phyloP scores from a whole-genome alignment of 2,888 invertebrate species.

The Dinocampus coccinellae region DNA sequence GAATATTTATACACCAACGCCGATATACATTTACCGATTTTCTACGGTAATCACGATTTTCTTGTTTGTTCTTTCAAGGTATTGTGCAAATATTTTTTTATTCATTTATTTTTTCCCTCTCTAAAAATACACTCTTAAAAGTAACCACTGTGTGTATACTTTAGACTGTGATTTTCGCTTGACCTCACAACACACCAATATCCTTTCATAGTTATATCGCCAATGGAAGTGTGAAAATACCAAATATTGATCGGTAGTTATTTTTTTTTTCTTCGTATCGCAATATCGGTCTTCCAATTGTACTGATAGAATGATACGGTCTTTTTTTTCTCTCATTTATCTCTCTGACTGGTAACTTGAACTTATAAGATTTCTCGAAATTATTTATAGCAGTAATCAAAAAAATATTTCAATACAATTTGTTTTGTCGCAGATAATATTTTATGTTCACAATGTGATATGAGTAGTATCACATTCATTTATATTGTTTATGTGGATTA shows the following conservation, averaged over 20 bases:
- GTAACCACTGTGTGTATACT: not conserved
- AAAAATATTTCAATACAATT: too few species aligned
- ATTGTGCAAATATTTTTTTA: not conserved
- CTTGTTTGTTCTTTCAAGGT: not conserved
- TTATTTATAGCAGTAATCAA: too few species aligned
- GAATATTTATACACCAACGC: not conserved
- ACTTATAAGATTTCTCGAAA: too few species aligned
- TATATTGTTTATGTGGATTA: not conserved
- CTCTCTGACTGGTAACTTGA: too few species aligned
- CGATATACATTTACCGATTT: not conserved
- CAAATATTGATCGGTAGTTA: conserved; percentile 21
- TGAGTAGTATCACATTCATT: too few species aligned
- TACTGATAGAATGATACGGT: not conserved
- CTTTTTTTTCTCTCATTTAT: not conserved
- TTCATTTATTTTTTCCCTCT: too few species aligned
- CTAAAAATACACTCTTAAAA: not conserved
- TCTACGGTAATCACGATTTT: not conserved
- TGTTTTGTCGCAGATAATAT: too few species aligned
- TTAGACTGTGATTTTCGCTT: not conserved
- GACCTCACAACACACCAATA: conserved; percentile 4
- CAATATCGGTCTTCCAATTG: not conserved
- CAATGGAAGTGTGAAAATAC: conserved; percentile 28
- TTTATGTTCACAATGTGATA: too few species aligned
- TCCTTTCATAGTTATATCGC: not conserved
- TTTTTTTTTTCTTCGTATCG: not conserved